These are phyloP conservation scores for Sylvicola cinctus DNA, from an alignment of 2,888 invertebrate species.

Conservation along the genomic window DNA sequence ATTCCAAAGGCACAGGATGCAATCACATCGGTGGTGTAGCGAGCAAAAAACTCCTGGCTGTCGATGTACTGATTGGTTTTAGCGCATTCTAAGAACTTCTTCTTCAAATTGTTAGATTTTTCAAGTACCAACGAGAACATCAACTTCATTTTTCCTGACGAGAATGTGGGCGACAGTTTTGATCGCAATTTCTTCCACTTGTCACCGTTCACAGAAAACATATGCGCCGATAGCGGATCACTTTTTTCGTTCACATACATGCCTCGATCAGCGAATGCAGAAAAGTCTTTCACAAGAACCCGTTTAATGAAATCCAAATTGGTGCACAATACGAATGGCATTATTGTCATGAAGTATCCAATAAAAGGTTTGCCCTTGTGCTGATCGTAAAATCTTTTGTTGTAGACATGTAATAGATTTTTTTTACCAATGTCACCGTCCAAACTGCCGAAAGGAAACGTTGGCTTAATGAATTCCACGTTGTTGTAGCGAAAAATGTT, in stretches of 20 bases:
- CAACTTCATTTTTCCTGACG: slow-evolving; percentile 12
- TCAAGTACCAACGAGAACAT: slow-evolving; percentile 14
- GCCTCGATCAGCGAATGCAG: slow-evolving; percentile 8
- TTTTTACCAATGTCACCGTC: too few species aligned
- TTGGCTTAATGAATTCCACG: too few species aligned
- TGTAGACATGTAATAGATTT: too few species aligned
- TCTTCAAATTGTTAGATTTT: slow-evolving; percentile 9
- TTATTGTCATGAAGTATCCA: too few species aligned
- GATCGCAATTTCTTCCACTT: slow-evolving; percentile 8
- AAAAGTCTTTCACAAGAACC: slow-evolving; percentile 8
- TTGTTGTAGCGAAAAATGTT: too few species aligned
- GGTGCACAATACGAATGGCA: too few species aligned
- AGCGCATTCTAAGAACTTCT: slow-evolving; percentile 3
- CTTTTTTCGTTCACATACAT: slow-evolving; percentile 8
- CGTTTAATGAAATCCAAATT: slow-evolving; percentile 8
- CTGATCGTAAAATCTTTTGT: too few species aligned
- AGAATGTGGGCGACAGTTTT: slow-evolving; percentile 9
- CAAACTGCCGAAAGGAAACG: too few species aligned
- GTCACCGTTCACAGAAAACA: slow-evolving; percentile 8
- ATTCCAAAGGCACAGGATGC: slow-evolving; percentile 20
- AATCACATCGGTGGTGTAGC: slow-evolving; percentile 9
- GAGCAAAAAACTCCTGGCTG: slow-evolving; percentile 7
- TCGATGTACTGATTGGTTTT: slow-evolving; percentile 6
- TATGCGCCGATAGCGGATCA: slow-evolving; percentile 9
- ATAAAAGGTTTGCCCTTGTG: too few species aligned